Evolutionary conservation across 64 coral and sea anemone genomes (phyloP), one percentile per base, ranked within the genome.

Genomic region (Porites lutea): DNA sequence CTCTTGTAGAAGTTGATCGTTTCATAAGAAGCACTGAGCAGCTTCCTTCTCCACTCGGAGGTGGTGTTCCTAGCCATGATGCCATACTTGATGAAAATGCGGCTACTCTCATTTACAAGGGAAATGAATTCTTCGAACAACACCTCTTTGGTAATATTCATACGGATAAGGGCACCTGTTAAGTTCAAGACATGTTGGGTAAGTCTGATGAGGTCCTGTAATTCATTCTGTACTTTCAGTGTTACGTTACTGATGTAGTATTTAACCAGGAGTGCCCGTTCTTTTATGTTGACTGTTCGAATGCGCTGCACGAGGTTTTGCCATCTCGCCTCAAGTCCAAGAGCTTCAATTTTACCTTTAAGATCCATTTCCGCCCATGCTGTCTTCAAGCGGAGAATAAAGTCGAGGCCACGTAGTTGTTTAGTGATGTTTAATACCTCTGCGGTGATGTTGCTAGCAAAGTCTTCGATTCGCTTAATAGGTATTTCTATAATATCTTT

Each of bases 121-220:
- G 82, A 52, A 71, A 91, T 71, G 15, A 97, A 89, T 66, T 97
- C 92, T 45, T 91, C 93, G 8, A 97, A 50, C 13, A 97, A 88
- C 18, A 65, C 70, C 15, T 97, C 92, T 72, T 84, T 83, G 22
- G 82, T 91, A 52, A 90, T 60, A 7, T 94, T 69, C 88, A 91
- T 97, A 46, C 65, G 82, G 27, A 94, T 45, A 13, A 97, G 82
- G 48, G 87, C 51, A 54, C 78, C 79, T 18, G 88, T 91, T 9
- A 97, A 67, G 83, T 94, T 88, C 14, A 94, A 94, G 22, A 89
- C 48, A 6, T 88, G 80, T 48, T 90, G 21, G 48, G 74, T 66
- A 45, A 93, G 52, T 46, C 64, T 61, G 55, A 78, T 46, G 54
- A 97, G 74, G 8, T 89, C 90, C 44, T 64, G 53, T 2, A 88